Evolutionary conservation across 2,888 invertebrate species (phyloP).

Genomic region (Pseudococcus viburni): DNA sequence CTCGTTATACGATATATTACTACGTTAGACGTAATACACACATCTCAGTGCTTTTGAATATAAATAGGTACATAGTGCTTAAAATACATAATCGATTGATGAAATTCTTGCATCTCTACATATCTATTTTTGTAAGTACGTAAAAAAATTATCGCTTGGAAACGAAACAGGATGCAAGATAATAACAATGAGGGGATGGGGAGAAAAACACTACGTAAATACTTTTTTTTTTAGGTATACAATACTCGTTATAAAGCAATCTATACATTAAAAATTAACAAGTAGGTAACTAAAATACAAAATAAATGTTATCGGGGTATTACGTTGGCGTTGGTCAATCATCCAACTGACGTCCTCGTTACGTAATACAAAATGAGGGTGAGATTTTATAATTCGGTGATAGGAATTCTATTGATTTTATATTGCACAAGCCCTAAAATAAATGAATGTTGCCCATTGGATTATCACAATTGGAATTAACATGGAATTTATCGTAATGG

Average conservation of each 20-base stretch:
- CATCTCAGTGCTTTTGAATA: background rate
- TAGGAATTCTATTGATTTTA: background rate
- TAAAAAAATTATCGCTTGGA: background rate
- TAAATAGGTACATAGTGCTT: background rate
- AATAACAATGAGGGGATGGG: background rate
- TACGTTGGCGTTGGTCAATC: background rate
- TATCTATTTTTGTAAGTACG: background rate
- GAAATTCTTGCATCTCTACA: background rate
- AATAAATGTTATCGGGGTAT: background rate
- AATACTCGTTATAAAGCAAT: background rate
- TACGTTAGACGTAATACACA: slow-evolving; percentile 38
- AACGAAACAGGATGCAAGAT: background rate
- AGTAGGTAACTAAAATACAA: slow-evolving; percentile 30
- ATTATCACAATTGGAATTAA: slow-evolving; percentile 50
- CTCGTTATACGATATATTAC: slow-evolving; percentile 12
- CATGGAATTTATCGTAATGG: slow-evolving; percentile 40
- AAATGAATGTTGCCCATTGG: background rate
- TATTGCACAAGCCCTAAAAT: slow-evolving; percentile 53
- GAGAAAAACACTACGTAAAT: background rate
- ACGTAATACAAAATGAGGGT: background rate
- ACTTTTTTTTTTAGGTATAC: background rate
- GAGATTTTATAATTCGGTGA: background rate
- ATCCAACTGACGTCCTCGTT: background rate
- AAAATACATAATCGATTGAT: background rate
- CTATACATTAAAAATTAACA: slow-evolving; percentile 25